Evolutionary conservation across 2,797 vertebrate species (phyloP).

Genomic region (Pangasius mekongensis): DNA sequence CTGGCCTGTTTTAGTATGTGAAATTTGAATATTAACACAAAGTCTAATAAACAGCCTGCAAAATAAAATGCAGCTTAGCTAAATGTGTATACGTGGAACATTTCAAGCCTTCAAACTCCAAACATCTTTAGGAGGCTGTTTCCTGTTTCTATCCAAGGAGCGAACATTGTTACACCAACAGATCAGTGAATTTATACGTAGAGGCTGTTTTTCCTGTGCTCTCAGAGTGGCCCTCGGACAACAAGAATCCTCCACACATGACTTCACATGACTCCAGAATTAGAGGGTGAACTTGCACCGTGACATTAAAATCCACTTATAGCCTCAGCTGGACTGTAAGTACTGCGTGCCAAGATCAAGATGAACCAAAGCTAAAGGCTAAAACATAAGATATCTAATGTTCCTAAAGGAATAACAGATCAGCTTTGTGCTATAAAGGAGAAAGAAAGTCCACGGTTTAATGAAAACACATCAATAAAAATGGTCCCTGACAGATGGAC

Average conservation of each 20-base stretch:
- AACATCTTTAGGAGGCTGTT: not conserved
- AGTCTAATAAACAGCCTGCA: not conserved
- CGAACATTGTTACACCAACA: not conserved
- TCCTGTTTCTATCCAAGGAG: not conserved
- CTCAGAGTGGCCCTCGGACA: conserved; percentile 5
- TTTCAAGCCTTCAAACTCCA: too few species aligned
- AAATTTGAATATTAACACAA: not conserved
- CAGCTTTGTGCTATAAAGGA: not conserved
- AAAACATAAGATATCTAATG: not conserved
- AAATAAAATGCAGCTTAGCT: not conserved
- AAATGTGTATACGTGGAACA: not conserved
- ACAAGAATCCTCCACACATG: conserved; percentile 23
- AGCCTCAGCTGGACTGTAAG: conserved; percentile 2
- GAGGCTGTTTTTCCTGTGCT: conserved; percentile 5
- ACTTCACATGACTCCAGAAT: conserved; percentile 32
- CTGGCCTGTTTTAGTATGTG: not conserved
- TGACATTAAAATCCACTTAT: conserved; percentile 7
- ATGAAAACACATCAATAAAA: conserved; percentile 8
- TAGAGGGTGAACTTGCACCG: conserved; percentile 16
- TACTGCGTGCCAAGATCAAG: not conserved
- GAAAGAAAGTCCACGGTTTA: not conserved
- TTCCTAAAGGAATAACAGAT: not conserved
- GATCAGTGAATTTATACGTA: conserved; percentile 33
- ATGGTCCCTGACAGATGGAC: not conserved
- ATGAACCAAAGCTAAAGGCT: not conserved